Evolutionary conservation across 2,888 invertebrate genomes (phyloP), one percentile per base, ranked within the genome.

Genomic region (Cephus nigrinus): DNA sequence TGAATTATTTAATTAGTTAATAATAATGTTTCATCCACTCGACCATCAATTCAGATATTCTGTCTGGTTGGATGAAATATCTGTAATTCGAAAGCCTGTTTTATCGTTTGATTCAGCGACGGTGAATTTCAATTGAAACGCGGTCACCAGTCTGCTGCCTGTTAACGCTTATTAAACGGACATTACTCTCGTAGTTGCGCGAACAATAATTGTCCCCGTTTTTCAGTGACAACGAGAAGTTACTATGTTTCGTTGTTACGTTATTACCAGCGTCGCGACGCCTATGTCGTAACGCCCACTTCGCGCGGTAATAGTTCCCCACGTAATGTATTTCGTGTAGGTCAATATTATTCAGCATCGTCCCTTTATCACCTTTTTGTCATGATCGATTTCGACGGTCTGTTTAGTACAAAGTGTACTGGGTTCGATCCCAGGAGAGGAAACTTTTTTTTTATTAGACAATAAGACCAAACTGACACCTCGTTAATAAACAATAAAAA

Each of bases 91-190:
- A 69, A 35, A 74, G 40, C 9, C 40, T 55, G 9, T 0, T 40
- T 23, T 9, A 55, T 55, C 40, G 5, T 23, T 55, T 15, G 5
- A 55, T 55, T 55, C 40, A 23, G 40, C 40, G 40, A 55, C 40
- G 40, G 40, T 55, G 32, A 74, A 69, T 34, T n/a, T 74, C 69
- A 77, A 77, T 77, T 77, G 74, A 74, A 77, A 77, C 68, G 77
- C 77, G 77, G 71, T 74, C 73, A 68, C 69, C 32, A 69, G 74
- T 55, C 40, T 55, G 40, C 40, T 23, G 40, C 40, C 40, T 68
- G 74, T 74, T 74, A 69, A 77, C 35, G 55, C 73, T 76, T 72
- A 74, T 77, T 77, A 77, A 74, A 77, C 68, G 77, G 77, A 74
- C 74, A 77, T 77, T 77, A 77, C 74, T 76, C 73, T 55, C 76